Base-by-base conservation (phyloP, 2,113 vertebrate species). In the Isichthys henryi region DNA sequence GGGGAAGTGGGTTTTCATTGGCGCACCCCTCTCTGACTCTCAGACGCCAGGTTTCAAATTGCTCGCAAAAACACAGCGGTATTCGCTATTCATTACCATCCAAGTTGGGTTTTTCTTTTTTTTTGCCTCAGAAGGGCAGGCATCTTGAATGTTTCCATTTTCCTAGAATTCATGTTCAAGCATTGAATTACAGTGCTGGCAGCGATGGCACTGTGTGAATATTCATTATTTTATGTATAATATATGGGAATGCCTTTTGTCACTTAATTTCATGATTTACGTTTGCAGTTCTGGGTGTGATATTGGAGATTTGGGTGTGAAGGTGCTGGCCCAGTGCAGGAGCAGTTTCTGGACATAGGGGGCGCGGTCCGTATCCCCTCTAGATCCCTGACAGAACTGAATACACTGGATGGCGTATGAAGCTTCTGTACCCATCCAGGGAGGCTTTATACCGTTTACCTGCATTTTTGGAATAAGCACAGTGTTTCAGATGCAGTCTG, bases 111-210 rank as follows among this genome's bases (percentile, higher is more conserved):
- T 2, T 86, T 39, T 39, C 39, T 39, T 86, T 46, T 82, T 77
- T 80, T 80, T 31, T 70, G 82, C 19, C 83, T 27, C 21, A 19
- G 39, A 80, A 80, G 74, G 83, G 48, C 83, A 86, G 45, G 21
- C 46, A 86, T 48, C 83, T 50, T 50, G 45, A 50, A 48, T 86
- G 46, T 86, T 86, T n/a, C 46, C 83, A 49, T 86, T 86, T 86
- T 86, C 45, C 74, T 27, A 27, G n/a, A 86, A 49, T 86, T 86
- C 48, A 5, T 49, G n/a, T 86, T 80, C 15, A 80, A 35, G 15
- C 35, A 1, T 80, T 43, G 74, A 35, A 86, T 49, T 23, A n/a
- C 48, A 50, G 45, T 50, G 23, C 45, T 86, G 46, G 46, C 83
- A 49, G 45, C 1, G 23, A 49, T 86, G 83, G 46, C 83, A 85